Base-by-base conservation (phyloP, 2,888 invertebrate genomes). In the Acanthopleura granulata region DNA sequence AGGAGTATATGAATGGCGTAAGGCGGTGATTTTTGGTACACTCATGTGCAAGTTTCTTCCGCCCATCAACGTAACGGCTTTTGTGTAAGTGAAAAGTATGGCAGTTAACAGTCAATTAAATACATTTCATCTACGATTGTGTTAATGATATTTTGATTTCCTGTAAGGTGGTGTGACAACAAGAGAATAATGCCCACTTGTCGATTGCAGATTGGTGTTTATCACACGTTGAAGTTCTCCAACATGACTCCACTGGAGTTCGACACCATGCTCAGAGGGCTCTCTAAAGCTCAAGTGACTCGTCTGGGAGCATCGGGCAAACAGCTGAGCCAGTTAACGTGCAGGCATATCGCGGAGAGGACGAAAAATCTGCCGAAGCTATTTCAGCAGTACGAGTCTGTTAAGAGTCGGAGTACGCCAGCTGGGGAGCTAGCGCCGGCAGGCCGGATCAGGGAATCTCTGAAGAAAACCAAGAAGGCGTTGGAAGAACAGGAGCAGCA, bases 161-260 rank as follows among this genome's bases (percentile, higher is more conserved):
- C 40, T n/a, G 40, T 40, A 40, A 40, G 40, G 3, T 6, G 40
- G 40, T 40, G 40, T 40, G 40, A 40, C 3, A 40, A 3, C 9
- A 6, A 6, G 40, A 40, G 40, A 40, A 40, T 40, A 40, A 40
- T 40, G 40, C 3, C 40, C 4, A 40, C 40, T 40, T 40, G 40
- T 40, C 9, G 3, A 40, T 49, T 74, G 16, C 72, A 75, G 75
- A 72, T 72, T 1, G 51, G 51, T 4, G 83, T 85, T 0, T 85
- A 83, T 70, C 83, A 82, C 66, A 77, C 84, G 0, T 71, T 85
- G 14, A 80, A 82, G 15, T 85, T 85, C 74, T 80, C 79, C 12
- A 84, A 85, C 14, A 75, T 85, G 11, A 61, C 79, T 1, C 82
- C 83, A 0, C 72, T 82, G 0, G 80, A 81, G 30, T 74, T 76